phyloP scores from a whole-genome alignment of 37 sponge, comb jelly and placozoan genomes.

The Tethya wilhelma region DNA sequence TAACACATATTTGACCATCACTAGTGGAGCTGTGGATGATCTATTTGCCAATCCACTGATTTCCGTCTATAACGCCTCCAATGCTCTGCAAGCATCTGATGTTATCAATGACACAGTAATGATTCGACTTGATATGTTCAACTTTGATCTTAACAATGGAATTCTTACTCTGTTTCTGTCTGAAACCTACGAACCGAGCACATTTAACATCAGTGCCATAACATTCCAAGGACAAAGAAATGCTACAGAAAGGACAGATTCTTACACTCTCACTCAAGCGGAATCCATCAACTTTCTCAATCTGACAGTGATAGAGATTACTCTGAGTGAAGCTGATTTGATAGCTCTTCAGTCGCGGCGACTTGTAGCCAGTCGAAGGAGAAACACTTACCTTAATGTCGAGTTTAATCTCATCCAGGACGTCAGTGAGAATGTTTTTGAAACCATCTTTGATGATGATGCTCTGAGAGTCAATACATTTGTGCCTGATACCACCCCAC shows the following conservation, averaged over 20 bases:
- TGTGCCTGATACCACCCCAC: conserved; percentile 59
- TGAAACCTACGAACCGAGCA: conserved; percentile 45
- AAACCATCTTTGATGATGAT: conserved; percentile 14
- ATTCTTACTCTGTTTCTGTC: conserved; percentile 51
- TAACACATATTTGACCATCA: conserved; percentile 72
- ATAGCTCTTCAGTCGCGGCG: conserved; percentile 68
- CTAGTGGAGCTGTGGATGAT: conserved; percentile 56
- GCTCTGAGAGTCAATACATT: conserved; percentile 38
- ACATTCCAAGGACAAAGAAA: conserved; percentile 69
- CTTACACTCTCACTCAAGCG: conserved; percentile 49
- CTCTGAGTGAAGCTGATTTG: conserved; percentile 59
- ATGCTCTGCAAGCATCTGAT: conserved; percentile 51
- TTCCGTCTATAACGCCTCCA: conserved; percentile 31
- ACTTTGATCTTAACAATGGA: conserved; percentile 79
- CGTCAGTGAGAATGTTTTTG: conserved; percentile 49
- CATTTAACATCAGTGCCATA: conserved; percentile 53
- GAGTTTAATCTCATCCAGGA: conserved; percentile 49
- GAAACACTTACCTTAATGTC: conserved; percentile 70
- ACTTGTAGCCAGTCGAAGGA: conserved; percentile 43
- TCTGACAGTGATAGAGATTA: conserved; percentile 28
- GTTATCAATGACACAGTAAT: conserved; percentile 59
- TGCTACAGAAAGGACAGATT: conserved; percentile 34
- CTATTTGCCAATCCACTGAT: conserved; percentile 55
- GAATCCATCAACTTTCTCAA: background rate
- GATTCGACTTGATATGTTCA: conserved; percentile 52